Evolutionary conservation across 2,888 invertebrate genomes (phyloP).

Genomic region (Eilema sororculum): DNA sequence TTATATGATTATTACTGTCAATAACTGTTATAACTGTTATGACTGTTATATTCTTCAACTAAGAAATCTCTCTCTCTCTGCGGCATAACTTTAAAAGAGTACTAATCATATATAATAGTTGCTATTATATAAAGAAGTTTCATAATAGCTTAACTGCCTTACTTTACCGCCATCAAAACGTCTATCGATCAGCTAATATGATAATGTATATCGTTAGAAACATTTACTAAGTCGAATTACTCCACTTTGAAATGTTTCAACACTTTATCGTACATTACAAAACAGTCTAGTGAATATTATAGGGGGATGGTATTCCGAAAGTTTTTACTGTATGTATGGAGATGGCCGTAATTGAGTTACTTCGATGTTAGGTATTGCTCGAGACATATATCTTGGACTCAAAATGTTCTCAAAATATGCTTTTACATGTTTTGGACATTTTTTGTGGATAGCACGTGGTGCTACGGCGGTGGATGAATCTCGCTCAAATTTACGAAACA

Average conservation of each 20-base stretch:
- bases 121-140: neutral
- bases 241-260: constrained; percentile 10
- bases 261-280: constrained; percentile 14
- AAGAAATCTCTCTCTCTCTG: too few species aligned
- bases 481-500: too few species aligned
- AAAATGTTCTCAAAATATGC: too few species aligned
- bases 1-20: too few species aligned
- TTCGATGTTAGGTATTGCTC: constrained; percentile 27
- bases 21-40: too few species aligned
- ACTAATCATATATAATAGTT: neutral
- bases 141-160: neutral
- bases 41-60: too few species aligned
- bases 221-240: neutral
- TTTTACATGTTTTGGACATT: too few species aligned
- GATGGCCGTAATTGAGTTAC: constrained; percentile 37
- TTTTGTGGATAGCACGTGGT: too few species aligned
- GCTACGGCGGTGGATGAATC: too few species aligned
- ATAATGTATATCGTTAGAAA: constrained; percentile 8
- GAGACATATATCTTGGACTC: too few species aligned
- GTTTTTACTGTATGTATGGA: constrained; percentile 40
- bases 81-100: neutral
- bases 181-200: constrained; percentile 9
- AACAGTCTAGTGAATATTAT: constrained; percentile 31
- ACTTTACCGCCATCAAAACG: neutral
- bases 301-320: constrained; percentile 25